Evolutionary conservation across 2,797 vertebrate genomes (phyloP), one percentile per base, ranked within the genome.

Genomic region (Semaprochilodus insignis): DNA sequence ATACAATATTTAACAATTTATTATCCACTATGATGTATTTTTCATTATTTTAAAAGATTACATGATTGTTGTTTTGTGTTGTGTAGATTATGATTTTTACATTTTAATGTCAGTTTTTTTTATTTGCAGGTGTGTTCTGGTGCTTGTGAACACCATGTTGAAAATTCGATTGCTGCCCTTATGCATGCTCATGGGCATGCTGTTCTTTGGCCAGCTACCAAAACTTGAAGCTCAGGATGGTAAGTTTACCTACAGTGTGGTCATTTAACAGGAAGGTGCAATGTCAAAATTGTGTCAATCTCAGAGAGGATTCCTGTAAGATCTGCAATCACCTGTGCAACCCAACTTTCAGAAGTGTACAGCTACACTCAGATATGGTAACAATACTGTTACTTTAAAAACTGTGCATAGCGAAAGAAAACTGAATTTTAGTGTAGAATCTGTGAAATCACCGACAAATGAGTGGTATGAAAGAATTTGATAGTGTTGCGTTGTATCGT

Each of bases 71-170:
- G 17, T 55, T 44, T 55, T 55, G 54, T 19, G 17, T 17, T 55
- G 54, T 55, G 16, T 55, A 17, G 17, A 19, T 21, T 57, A 2
- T 57, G 6, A 19, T 0, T 21, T 19, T 17, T 44, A 44, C 40
- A 59, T 59, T 7, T 59, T 5, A 60, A 23, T 34, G 44, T 0
- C 10, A 23, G 1, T 54, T 70, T 57, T 81, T 1, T 83, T n/a
- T 16, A 15, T 51, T 77, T 78, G 21, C 44, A 86, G 85, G 80
- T 73, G 55, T 83, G 25, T 34, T 40, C 52, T 67, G 36, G 59
- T 52, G 55, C 48, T 73, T 71, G 85, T 86, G 87, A 88, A 88
- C 87, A 95, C 91, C 92, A 99, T 99, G 98, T 93, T 92, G 94
- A 94, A 93, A 87, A 93, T 91, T 51, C 90, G 89, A 73, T 88